phyloP scores from a whole-genome alignment of 2,888 invertebrate species.

The Fissipunctia ypsillon region DNA sequence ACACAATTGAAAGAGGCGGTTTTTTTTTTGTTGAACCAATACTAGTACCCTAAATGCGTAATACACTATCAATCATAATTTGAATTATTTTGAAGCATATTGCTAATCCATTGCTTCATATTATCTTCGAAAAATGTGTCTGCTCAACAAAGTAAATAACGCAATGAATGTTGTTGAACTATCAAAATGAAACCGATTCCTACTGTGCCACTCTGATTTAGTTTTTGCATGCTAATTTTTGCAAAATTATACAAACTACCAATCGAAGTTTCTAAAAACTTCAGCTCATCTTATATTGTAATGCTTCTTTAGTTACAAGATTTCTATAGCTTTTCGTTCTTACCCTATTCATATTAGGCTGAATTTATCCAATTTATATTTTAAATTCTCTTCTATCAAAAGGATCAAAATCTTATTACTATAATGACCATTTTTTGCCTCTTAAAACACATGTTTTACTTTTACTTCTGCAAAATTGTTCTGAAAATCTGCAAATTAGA shows the following conservation, averaged over 20 bases:
- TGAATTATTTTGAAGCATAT: too few species aligned
- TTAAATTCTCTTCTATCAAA: slow-evolving; percentile 1
- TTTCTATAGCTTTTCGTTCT: background rate
- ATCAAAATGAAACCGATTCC: too few species aligned
- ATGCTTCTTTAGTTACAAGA: background rate
- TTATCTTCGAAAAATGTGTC: too few species aligned
- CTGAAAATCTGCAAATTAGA: slow-evolving; percentile 4
- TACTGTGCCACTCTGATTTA: too few species aligned
- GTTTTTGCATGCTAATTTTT: background rate
- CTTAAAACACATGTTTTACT: slow-evolving; percentile 3
- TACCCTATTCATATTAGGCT: slow-evolving; percentile 2
- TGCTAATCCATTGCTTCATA: too few species aligned
- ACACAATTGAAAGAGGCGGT: background rate
- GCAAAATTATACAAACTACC: background rate
- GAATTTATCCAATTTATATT: background rate
- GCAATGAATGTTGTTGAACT: too few species aligned
- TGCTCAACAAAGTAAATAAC: too few species aligned
- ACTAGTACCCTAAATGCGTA: too few species aligned
- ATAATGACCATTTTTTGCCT: slow-evolving; percentile 6
- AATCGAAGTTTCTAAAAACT: background rate
- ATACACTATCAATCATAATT: too few species aligned
- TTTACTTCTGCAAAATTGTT: background rate
- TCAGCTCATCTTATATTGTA: background rate
- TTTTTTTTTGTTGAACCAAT: background rate
- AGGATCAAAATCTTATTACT: slow-evolving; percentile 22